Percentiles rank a stretch among this genome's conserved stretches.
Conservation (phyloP, 2,113 vertebrate genomes). For the Hiodon alosoides region DNA sequence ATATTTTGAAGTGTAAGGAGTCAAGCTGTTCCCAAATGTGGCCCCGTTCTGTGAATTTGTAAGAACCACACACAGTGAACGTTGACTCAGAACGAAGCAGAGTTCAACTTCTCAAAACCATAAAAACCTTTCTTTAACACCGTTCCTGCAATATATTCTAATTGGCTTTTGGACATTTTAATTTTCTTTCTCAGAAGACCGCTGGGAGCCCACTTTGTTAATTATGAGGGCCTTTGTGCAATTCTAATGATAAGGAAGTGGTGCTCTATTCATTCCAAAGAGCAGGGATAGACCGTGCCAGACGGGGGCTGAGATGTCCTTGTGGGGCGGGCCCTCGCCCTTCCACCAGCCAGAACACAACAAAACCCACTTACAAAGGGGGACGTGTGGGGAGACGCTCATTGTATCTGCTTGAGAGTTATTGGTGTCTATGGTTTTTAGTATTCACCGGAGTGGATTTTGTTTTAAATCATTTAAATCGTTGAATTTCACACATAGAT, state of each 20-base stretch:
- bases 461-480: neutral
- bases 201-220: neutral
- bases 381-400: neutral
- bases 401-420: neutral
- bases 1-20: too few relatives aligned
- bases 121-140: constrained; percentile 7
- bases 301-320: neutral
- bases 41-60: neutral
- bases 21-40: constrained; percentile 1
- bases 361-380: neutral
- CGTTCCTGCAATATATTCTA: constrained; percentile 7
- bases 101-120: neutral
- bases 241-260: neutral
- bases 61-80: neutral
- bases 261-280: neutral
- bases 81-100: neutral
- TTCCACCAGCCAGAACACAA: neutral
- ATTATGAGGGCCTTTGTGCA: constrained; percentile 10
- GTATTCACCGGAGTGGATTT: neutral
- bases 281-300: neutral
- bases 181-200: constrained; percentile 5
- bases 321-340: neutral
- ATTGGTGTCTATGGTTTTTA: neutral
- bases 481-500: too few relatives aligned
- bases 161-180: constrained; percentile 10